These are phyloP conservation scores for Nycteola revayana DNA, from an alignment of 2,888 invertebrate genomes.

Conservation along the genomic window DNA sequence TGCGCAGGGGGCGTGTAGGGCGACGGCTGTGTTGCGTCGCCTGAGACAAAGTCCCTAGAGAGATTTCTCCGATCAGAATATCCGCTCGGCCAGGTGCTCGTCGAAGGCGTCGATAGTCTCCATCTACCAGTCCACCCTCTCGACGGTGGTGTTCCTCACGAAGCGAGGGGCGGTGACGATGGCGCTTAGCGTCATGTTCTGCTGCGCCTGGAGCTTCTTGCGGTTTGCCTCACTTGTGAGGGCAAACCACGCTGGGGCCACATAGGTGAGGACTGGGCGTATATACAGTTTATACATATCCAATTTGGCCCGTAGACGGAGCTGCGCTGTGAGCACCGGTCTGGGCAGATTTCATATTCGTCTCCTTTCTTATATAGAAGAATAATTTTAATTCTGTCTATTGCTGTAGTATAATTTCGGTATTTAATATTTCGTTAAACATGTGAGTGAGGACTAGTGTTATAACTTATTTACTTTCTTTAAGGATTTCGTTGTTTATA, in stretches of 20 bases:
- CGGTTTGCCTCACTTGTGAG: background rate
- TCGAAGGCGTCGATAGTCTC: too few species aligned
- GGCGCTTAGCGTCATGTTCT: background rate
- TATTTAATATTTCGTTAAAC: conserved; percentile 1
- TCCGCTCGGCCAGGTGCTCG: too few species aligned
- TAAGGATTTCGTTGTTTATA: conserved; percentile 15
- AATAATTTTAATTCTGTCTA: conserved; percentile 1
- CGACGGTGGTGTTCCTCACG: background rate
- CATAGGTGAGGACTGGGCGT: background rate
- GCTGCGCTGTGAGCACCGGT: too few species aligned
- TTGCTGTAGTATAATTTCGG: background rate
- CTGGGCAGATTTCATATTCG: background rate
- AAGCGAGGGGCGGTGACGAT: background rate
- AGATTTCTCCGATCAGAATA: too few species aligned
- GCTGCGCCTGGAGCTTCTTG: background rate
- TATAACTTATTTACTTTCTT: background rate
- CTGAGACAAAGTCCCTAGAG: too few species aligned
- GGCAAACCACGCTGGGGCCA: background rate
- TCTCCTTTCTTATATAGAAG: background rate
- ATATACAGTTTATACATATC: background rate
- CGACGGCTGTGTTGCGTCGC: too few species aligned
- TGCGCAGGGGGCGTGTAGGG: too few species aligned
- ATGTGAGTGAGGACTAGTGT: background rate
- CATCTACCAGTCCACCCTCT: too few species aligned
- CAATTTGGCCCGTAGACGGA: background rate